These are phyloP conservation scores for Camelus dromedarius DNA, from an alignment of 2,113 vertebrate genomes.

Conservation along the genomic window DNA sequence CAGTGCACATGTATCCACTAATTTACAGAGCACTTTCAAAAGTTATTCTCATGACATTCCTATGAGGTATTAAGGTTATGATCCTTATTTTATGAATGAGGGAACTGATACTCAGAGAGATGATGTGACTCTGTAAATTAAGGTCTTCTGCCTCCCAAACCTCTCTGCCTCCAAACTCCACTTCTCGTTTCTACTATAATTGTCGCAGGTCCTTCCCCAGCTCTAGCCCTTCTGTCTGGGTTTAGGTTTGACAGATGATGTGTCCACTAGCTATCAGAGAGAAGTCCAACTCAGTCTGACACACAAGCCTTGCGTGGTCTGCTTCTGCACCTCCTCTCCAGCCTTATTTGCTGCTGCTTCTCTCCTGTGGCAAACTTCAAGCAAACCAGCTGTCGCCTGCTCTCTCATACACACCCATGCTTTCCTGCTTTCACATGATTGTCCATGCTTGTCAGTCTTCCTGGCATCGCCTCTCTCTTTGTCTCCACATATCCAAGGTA, in stretches of 20 bases:
- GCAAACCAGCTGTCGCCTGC: neutral
- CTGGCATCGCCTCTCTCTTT: neutral
- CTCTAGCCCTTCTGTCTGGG: neutral
- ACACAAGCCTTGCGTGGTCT: neutral
- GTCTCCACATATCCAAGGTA: neutral
- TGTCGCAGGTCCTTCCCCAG: neutral
- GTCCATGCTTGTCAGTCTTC: neutral
- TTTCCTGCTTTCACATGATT: neutral
- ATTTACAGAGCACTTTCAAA: neutral
- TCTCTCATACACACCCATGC: neutral
- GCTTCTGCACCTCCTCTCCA: neutral
- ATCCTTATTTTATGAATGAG: constrained; percentile 11
- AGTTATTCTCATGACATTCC: neutral
- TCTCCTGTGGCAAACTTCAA: neutral
- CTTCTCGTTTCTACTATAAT: neutral
- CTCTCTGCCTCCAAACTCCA: neutral
- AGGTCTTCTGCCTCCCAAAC: neutral
- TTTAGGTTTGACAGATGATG: neutral
- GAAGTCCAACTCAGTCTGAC: neutral
- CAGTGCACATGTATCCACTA: neutral
- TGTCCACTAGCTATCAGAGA: neutral
- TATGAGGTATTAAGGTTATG: neutral
- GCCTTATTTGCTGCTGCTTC: neutral
- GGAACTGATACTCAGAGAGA: neutral
- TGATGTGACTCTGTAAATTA: neutral